Conservation (phyloP, 2,888 invertebrate genomes). For the Cryptocephalus primarius region DNA sequence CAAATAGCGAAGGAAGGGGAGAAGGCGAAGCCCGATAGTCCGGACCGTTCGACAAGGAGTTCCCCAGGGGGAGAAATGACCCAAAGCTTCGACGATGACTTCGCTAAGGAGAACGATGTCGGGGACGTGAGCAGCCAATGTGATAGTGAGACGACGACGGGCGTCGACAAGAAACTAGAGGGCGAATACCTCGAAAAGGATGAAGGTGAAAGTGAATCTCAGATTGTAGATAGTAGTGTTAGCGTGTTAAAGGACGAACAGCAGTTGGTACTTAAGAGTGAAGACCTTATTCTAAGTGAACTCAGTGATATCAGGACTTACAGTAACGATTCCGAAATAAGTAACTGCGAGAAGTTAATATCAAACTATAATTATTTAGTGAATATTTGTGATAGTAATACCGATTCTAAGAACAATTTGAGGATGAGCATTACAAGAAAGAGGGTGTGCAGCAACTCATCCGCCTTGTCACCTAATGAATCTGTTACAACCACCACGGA, state of each 20-base stretch:
- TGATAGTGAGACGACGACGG: no score
- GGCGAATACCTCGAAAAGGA: no score
- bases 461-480: slow-evolving; percentile 32
- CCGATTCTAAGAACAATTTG: slow-evolving; percentile 33
- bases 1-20: no score
- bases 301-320: not conserved
- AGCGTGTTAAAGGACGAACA: not conserved
- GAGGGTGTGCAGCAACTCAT: slow-evolving; percentile 34
- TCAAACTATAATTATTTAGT: slow-evolving; percentile 22
- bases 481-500: slow-evolving; percentile 10
- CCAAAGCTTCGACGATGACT: no score
- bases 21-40: not conserved
- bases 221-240: slow-evolving; percentile 13
- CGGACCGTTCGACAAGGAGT: not conserved
- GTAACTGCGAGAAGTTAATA: slow-evolving; percentile 12
- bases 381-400: slow-evolving; percentile 21
- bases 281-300: slow-evolving; percentile 11
- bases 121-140: no score
- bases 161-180: no score
- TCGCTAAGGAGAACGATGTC: slow-evolving; percentile 11
- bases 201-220: slow-evolving; percentile 22
- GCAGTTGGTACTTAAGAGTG: slow-evolving; percentile 13
- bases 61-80: slow-evolving; percentile 17
- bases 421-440: slow-evolving; percentile 36
- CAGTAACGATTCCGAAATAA: not conserved